Evolutionary conservation across 2,888 invertebrate species (phyloP).

Genomic region (Apoderus coryli): DNA sequence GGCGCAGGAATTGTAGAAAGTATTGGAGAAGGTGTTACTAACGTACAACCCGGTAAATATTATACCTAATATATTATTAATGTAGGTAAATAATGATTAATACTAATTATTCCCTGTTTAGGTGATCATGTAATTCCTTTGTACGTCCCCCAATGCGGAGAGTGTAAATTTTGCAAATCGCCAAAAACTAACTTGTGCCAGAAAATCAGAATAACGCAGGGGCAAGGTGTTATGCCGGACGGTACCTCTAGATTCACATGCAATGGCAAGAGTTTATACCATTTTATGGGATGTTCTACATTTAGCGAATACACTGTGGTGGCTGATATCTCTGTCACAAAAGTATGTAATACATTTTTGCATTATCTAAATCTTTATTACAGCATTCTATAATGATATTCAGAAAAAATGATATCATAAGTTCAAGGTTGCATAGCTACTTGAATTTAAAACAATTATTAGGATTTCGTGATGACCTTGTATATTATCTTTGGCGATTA

Average conservation of each 20-base stretch:
- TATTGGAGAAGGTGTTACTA: conserved; percentile 81
- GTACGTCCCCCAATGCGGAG: conserved; percentile 91
- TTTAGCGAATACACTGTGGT: conserved; percentile 92
- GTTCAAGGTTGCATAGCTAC: no score
- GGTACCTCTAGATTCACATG: conserved; percentile 76
- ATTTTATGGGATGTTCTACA: conserved; percentile 96
- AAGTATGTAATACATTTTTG: conserved; percentile 40
- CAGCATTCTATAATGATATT: no score
- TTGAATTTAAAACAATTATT: no score
- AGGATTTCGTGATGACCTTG: no score
- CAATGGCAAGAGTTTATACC: conserved; percentile 70
- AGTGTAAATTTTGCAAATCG: conserved; percentile 92
- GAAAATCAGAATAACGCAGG: conserved; percentile 77
- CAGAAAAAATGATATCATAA: no score
- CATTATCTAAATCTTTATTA: not conserved
- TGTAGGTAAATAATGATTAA: not conserved
- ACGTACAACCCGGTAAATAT: conserved; percentile 56
- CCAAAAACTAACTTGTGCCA: conserved; percentile 95
- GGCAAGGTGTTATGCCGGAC: conserved; percentile 83
- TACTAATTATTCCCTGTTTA: conserved; percentile 23
- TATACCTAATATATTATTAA: not conserved
- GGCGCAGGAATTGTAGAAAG: conserved; percentile 96
- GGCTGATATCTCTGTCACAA: conserved; percentile 86
- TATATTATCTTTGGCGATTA: no score
- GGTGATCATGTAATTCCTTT: conserved; percentile 95